Percentiles rank a stretch among this genome's conserved stretches.
Conservation (phyloP, 2,888 invertebrate genomes). For the Phaonia tiefii region DNA sequence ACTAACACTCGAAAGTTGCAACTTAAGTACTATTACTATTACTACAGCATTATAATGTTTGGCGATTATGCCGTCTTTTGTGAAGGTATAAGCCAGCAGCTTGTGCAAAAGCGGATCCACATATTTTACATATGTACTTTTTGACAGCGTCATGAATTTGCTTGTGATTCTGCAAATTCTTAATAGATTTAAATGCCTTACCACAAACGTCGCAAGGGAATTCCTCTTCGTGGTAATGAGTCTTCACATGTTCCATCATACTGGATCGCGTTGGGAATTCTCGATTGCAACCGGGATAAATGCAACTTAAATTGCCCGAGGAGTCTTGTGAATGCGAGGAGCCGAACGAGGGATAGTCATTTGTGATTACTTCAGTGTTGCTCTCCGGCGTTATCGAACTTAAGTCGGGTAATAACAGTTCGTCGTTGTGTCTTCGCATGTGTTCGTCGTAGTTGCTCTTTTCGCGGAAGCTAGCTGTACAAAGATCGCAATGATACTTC, state of each 20-base stretch:
- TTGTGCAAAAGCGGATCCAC: slow-evolving; percentile 79
- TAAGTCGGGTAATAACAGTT: slow-evolving; percentile 73
- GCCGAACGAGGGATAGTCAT: slow-evolving; percentile 41
- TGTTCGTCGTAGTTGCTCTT: slow-evolving; percentile 76
- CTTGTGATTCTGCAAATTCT: slow-evolving; percentile 78
- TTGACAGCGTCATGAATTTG: slow-evolving; percentile 78
- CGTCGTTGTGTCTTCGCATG: slow-evolving; percentile 76
- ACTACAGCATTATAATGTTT: slow-evolving; percentile 36
- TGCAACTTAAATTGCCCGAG: slow-evolving; percentile 70
- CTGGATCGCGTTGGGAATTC: slow-evolving; percentile 73
- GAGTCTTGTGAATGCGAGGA: slow-evolving; percentile 57
- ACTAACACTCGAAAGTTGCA: background rate
- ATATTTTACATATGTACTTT: slow-evolving; percentile 78
- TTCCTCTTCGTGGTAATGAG: slow-evolving; percentile 76
- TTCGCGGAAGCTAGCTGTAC: slow-evolving; percentile 77
- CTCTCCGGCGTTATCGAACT: slow-evolving; percentile 61
- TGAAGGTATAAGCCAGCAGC: slow-evolving; percentile 78
- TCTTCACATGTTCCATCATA: slow-evolving; percentile 74
- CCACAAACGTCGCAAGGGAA: slow-evolving; percentile 76
- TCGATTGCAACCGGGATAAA: slow-evolving; percentile 75
- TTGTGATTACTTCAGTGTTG: slow-evolving; percentile 55
- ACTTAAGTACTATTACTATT: slow-evolving; percentile 41
- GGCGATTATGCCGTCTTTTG: slow-evolving; percentile 76
- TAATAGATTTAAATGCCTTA: slow-evolving; percentile 77
- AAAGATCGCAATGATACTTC: slow-evolving; percentile 75